A percentile compares a stretch with the other conserved stretches of the same genome.
These are phyloP conservation scores for Naso thynnoides DNA, from an alignment of 2,797 vertebrate species.

Conservation along the genomic window DNA sequence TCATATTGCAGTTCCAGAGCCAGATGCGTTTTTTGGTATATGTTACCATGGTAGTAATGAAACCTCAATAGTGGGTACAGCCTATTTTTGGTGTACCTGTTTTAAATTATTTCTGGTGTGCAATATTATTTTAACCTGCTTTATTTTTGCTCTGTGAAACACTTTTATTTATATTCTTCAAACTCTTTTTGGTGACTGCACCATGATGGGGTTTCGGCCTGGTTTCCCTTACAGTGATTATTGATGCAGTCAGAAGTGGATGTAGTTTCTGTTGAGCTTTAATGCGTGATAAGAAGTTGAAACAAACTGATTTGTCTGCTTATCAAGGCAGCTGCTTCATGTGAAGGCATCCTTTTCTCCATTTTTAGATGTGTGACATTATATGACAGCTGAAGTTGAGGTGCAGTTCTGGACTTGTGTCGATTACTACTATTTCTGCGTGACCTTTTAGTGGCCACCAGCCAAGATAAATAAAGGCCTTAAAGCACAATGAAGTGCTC, in stretches of 20 bases:
- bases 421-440: slow-evolving; percentile 1
- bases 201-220: too few species aligned
- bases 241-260: fast-evolving
- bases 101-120: background rate
- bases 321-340: background rate
- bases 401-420: too few species aligned
- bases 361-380: background rate
- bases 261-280: background rate
- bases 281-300: background rate
- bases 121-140: background rate
- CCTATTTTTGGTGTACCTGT: background rate
- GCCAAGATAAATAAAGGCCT: background rate
- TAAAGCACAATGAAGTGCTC: background rate
- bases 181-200: too few species aligned
- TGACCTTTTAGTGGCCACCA: background rate
- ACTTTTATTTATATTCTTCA: background rate
- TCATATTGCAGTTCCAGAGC: background rate
- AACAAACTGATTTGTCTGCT: background rate
- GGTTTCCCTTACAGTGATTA: too few species aligned
- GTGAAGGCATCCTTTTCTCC: background rate
- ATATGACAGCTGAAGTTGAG: background rate
- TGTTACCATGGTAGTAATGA: background rate
- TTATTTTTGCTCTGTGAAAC: background rate
- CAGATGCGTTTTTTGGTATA: background rate
- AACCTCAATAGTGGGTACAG: background rate